Evolutionary conservation across 2,113 vertebrate genomes (phyloP), one percentile per base, ranked within the genome.

Genomic region (Atlantisia rogersi): DNA sequence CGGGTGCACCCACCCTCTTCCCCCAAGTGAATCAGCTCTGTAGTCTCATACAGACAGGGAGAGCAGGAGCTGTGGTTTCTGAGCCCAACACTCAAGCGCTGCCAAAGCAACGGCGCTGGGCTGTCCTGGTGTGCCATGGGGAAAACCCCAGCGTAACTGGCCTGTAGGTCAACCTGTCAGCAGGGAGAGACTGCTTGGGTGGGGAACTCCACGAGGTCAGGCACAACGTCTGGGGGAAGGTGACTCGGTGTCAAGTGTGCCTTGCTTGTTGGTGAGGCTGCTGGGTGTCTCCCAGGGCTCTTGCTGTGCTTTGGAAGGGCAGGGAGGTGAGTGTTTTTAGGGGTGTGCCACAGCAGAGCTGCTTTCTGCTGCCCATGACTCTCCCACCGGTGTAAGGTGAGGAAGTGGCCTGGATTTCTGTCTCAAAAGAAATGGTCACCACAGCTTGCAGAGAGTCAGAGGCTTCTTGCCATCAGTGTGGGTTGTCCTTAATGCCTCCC

Each of bases 241-340:
- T 7, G 40, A 28, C 46, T 48, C 10, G 46, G 20, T 26, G 64
- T 42, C 25, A 8, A 7, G 22, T 5, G 0, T 26, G 64, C 5
- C 1, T 32, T 56, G 79, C 56, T 73, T 5, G 1, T 53, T 18
- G 65, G 65, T 8, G 77, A 78, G 77, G 83, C 2, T 63, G 50
- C 2, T n/a, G 48, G 48, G 2, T 40, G 56, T 60, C 42, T 53
- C 46, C 39, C 31, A 6, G 44, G 46, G 46, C 40, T 56, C 31
- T 4, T 19, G 62, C 40, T 16, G 79, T 16, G 26, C 53, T 40
- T 42, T 37, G 55, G 10, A 53, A 39, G 62, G 56, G 52, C 10
- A 32, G 40, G 11, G 7, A 7, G 3, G 0, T 28, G n/a, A 25
- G 11, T 35, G 46, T 53, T 18, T 26, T 42, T 15, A 12, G 0